phyloP scores from a whole-genome alignment of 2,797 vertebrate species.

The Phataginus tetradactyla region DNA sequence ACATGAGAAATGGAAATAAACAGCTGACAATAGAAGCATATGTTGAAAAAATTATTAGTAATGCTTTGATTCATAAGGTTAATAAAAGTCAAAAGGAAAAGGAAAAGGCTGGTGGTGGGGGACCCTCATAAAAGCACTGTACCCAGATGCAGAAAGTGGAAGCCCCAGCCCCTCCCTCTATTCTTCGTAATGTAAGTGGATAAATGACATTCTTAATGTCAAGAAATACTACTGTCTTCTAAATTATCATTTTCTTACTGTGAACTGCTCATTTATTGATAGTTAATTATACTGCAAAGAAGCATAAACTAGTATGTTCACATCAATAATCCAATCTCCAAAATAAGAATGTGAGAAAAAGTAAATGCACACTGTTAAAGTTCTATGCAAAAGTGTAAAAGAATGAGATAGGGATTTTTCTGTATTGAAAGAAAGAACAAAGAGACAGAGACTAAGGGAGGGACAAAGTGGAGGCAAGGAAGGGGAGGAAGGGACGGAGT shows the following conservation, averaged over 20 bases:
- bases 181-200: neutral
- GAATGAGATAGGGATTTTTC: neutral
- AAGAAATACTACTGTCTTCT: neutral
- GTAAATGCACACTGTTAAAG: neutral
- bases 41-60: neutral
- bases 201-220: constrained; percentile 8
- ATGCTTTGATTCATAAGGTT: neutral
- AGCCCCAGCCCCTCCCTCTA: neutral
- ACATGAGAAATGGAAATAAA: neutral
- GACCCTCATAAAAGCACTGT: neutral
- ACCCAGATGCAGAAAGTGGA: neutral
- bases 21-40: neutral
- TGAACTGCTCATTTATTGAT: neutral
- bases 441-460: neutral
- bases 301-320: neutral
- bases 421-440: neutral
- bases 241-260: neutral
- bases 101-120: neutral
- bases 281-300: neutral
- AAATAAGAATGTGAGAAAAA: constrained; percentile 4
- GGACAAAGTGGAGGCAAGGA: neutral
- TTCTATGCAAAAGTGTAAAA: neutral
- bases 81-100: neutral
- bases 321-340: neutral
- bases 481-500: neutral